Percentiles rank a stretch among this genome's conserved stretches.
These are phyloP conservation scores for Gasterosteus nipponicus DNA, from an alignment of 2,113 vertebrate genomes.

Conservation along the genomic window DNA sequence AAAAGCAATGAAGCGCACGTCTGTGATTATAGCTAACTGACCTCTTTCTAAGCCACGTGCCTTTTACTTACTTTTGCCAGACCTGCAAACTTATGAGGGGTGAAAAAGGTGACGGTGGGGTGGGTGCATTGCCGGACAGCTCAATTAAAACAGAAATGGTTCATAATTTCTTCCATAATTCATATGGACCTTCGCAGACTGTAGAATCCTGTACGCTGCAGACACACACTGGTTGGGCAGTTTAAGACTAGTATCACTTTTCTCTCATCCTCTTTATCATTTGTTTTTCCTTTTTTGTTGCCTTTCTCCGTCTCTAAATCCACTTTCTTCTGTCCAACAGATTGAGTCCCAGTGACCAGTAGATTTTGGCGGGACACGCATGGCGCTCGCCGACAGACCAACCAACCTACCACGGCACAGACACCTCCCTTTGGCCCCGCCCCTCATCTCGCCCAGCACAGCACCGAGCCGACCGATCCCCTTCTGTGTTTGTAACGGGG, in stretches of 20 bases:
- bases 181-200: constrained; percentile 10
- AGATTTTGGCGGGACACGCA: constrained; percentile 85
- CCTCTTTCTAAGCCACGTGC: not conserved
- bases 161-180: constrained; percentile 34
- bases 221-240: constrained; percentile 22
- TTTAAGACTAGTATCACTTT: not conserved
- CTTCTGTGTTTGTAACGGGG: constrained; percentile 82
- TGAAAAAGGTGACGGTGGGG: too few relatives aligned
- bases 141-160: constrained; percentile 30
- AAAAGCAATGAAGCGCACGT: not conserved
- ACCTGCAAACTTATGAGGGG: too few relatives aligned
- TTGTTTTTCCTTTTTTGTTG: not conserved
- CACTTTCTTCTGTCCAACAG: constrained; percentile 79
- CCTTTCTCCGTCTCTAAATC: constrained; percentile 6
- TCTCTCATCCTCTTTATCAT: constrained; percentile 70
- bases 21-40: not conserved
- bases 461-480: constrained; percentile 74
- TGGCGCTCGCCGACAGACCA: constrained; percentile 79
- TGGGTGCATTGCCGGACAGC: not conserved
- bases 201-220: not conserved
- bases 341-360: constrained; percentile 87
- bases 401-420: constrained; percentile 84
- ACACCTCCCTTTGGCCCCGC: constrained; percentile 85
- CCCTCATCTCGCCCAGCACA: constrained; percentile 75
- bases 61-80: not conserved